phyloP scores from a whole-genome alignment of 2,888 invertebrate genomes.

The Rhamnusium bicolor region DNA sequence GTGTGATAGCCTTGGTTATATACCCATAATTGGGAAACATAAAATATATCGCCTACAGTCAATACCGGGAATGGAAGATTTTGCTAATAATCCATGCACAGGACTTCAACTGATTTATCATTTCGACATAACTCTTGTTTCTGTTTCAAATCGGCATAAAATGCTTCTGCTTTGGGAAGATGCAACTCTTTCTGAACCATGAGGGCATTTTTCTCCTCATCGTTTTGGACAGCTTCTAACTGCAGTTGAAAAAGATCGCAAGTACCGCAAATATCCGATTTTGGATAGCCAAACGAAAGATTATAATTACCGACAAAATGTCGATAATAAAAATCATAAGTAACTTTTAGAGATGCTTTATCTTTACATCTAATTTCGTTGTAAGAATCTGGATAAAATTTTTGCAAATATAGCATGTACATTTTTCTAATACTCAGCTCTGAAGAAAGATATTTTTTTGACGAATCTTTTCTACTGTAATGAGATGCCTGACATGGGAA shows the following conservation, averaged over 20 bases:
- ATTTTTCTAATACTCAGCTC: not conserved
- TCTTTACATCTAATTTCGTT: not conserved
- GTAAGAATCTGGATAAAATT: not conserved
- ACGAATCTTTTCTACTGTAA: not conserved
- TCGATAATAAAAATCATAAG: not conserved
- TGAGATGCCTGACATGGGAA: not conserved
- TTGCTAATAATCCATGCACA: slow-evolving; percentile 4
- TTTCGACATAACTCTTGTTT: not conserved
- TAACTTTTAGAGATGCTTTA: not conserved
- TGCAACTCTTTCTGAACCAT: not conserved
- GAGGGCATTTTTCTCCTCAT: not conserved
- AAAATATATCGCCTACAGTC: slow-evolving; percentile 2
- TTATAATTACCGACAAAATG: slow-evolving; percentile 1
- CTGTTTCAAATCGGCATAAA: not conserved
- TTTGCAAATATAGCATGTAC: not conserved
- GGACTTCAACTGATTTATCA: not conserved
- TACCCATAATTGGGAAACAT: not conserved
- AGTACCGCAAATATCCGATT: not conserved
- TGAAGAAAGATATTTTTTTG: not conserved
- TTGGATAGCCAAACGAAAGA: not conserved
- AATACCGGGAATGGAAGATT: slow-evolving; percentile 2
- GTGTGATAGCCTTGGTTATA: not conserved
- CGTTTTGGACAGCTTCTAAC: not conserved
- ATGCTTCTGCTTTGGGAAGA: not conserved
- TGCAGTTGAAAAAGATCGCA: not conserved